These are phyloP conservation scores for Cyclopterus lumpus DNA, from an alignment of 2,797 vertebrate species.

Conservation along the genomic window DNA sequence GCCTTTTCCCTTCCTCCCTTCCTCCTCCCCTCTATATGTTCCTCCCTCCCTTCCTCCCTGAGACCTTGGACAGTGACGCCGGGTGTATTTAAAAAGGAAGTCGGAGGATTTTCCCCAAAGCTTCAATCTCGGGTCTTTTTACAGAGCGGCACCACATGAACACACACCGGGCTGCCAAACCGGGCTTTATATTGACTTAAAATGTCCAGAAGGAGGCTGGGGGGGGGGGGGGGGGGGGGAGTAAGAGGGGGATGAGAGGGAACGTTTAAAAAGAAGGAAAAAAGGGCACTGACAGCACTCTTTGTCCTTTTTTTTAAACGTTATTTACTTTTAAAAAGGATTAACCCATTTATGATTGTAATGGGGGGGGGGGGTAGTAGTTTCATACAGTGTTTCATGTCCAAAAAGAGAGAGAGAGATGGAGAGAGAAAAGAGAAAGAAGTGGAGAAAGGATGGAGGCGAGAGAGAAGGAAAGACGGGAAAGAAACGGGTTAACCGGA, in stretches of 20 bases:
- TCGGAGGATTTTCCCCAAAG: conserved; percentile 73
- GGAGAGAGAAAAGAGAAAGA: background rate
- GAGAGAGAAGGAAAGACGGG: background rate
- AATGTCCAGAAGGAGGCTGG: conserved; percentile 49
- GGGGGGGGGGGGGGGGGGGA: conserved; percentile 7
- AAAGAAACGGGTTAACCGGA: background rate
- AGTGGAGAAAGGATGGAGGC: background rate
- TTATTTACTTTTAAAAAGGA: conserved; percentile 1
- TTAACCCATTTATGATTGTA: background rate
- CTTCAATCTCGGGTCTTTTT: conserved; percentile 73
- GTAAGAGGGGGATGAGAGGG: conserved; percentile 12
- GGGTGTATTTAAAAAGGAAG: conserved; percentile 68
- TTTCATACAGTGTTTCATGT: background rate
- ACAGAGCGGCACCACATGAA: conserved; percentile 65
- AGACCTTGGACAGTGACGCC: conserved; percentile 64
- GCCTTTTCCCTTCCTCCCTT: conserved; percentile 18
- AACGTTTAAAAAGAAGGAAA: conserved; percentile 9
- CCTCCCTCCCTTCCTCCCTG: background rate
- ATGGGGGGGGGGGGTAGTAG: background rate
- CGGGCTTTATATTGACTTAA: conserved; percentile 66
- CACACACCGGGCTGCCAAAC: conserved; percentile 68
- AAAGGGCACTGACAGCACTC: conserved; percentile 9
- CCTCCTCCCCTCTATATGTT: background rate
- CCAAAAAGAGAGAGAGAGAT: background rate
- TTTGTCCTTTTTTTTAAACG: conserved; percentile 11